phyloP scores from a whole-genome alignment of 2,888 invertebrate genomes.

The Cephus sareptanus region DNA sequence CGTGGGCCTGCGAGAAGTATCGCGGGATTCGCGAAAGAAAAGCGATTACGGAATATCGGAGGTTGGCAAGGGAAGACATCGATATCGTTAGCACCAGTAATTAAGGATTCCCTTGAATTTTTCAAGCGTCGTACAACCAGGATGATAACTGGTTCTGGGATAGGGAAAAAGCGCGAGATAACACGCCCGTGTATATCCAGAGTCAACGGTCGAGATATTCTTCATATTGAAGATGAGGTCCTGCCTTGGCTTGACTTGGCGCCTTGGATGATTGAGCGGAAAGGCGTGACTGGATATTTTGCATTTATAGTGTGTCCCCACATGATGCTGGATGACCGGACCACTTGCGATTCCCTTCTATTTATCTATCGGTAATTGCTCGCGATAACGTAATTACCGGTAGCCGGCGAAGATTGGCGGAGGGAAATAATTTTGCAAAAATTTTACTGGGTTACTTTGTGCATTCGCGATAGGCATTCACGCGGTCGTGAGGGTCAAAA shows the following conservation, averaged over 20 bases:
- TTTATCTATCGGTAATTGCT: slow-evolving; percentile 3
- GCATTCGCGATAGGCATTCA: not conserved
- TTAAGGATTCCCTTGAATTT: slow-evolving; percentile 3
- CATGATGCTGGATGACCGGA: not conserved
- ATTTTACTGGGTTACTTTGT: slow-evolving; percentile 14
- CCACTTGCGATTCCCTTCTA: not conserved
- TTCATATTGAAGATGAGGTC: not conserved
- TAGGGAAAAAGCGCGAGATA: not conserved
- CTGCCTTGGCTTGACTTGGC: not conserved
- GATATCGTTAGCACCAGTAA: slow-evolving; percentile 8
- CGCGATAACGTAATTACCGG: slow-evolving; percentile 24
- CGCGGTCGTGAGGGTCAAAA: not conserved
- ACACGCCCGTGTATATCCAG: not conserved
- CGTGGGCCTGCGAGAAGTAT: too few relatives aligned
- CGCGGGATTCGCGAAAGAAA: too few relatives aligned
- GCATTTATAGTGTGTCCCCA: slow-evolving; percentile 19
- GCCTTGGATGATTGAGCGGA: slow-evolving; percentile 16
- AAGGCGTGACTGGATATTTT: slow-evolving; percentile 12
- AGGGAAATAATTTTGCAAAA: slow-evolving; percentile 25
- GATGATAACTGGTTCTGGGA: not conserved
- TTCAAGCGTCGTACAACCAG: not conserved
- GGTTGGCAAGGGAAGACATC: not conserved
- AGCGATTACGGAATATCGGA: too few relatives aligned
- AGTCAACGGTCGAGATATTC: slow-evolving; percentile 13
- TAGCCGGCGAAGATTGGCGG: not conserved